Conservation (phyloP, 2,888 invertebrate genomes). For the Parapristionchus giblindavisi region DNA sequence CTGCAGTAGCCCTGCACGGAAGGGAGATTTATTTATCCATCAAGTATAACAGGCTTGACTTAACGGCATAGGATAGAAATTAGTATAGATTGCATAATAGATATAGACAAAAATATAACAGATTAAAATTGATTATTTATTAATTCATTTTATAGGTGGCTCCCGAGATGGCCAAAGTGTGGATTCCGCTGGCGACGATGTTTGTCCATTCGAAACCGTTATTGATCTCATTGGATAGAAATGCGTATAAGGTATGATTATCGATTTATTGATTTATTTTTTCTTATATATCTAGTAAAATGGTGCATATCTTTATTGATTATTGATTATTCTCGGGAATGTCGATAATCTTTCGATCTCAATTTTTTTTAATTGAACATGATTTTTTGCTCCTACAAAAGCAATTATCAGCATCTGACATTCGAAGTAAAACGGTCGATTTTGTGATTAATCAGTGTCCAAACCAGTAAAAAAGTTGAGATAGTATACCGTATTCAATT, state of each 20-base stretch:
- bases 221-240: slow-evolving; percentile 61
- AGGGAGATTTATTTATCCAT: too few species aligned
- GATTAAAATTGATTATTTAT: background rate
- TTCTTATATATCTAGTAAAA: background rate
- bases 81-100: too few species aligned
- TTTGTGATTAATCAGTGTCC: too few species aligned
- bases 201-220: slow-evolving; percentile 62
- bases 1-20: too few species aligned
- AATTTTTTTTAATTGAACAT: background rate
- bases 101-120: too few species aligned
- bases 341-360: background rate
- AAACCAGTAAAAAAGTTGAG: too few species aligned
- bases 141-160: slow-evolving; percentile 48
- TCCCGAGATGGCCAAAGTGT: slow-evolving; percentile 63
- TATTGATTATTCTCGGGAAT: background rate
- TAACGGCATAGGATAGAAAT: too few species aligned
- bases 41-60: too few species aligned
- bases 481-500: too few species aligned
- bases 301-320: background rate
- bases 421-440: too few species aligned
- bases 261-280: background rate
- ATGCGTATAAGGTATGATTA: slow-evolving; percentile 42
- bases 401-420: too few species aligned
- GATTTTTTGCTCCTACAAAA: background rate
- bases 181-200: slow-evolving; percentile 66